Percentiles rank a stretch among this genome's conserved stretches.
phyloP scores from a whole-genome alignment of 2,888 invertebrate species.

The Ischnura elegans region DNA sequence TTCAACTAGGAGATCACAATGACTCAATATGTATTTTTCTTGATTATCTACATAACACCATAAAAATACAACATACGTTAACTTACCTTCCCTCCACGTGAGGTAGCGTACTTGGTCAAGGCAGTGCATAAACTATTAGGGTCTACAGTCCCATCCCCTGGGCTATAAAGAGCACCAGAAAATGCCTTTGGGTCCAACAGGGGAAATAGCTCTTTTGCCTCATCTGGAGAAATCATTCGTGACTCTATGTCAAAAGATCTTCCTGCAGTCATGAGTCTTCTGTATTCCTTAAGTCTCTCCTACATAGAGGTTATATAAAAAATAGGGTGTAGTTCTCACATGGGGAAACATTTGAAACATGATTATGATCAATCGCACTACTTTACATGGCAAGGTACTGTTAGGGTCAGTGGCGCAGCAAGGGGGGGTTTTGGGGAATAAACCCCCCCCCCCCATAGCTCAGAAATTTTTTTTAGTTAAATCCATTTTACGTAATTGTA shows the following conservation, averaged over 20 bases:
- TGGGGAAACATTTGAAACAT: background rate
- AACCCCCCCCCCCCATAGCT: too few relatives aligned
- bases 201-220: constrained; percentile 88
- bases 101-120: constrained; percentile 85
- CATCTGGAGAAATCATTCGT: constrained; percentile 84
- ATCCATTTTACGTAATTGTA: too few relatives aligned
- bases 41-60: too few relatives aligned
- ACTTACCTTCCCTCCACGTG: constrained; percentile 85
- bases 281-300: constrained; percentile 91
- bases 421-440: too few relatives aligned
- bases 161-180: constrained; percentile 87
- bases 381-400: too few relatives aligned
- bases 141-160: constrained; percentile 91
- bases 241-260: constrained; percentile 89
- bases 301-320: constrained; percentile 74
- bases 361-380: too few relatives aligned
- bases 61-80: background rate
- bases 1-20: background rate
- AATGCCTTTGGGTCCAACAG: constrained; percentile 87
- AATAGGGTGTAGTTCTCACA: constrained; percentile 37
- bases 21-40: too few relatives aligned
- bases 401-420: too few relatives aligned
- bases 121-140: constrained; percentile 90
- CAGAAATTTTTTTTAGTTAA: too few relatives aligned
- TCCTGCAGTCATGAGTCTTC: constrained; percentile 88